Evolutionary conservation across 2,113 vertebrate species (phyloP).

Genomic region (Aegotheles bennettii): DNA sequence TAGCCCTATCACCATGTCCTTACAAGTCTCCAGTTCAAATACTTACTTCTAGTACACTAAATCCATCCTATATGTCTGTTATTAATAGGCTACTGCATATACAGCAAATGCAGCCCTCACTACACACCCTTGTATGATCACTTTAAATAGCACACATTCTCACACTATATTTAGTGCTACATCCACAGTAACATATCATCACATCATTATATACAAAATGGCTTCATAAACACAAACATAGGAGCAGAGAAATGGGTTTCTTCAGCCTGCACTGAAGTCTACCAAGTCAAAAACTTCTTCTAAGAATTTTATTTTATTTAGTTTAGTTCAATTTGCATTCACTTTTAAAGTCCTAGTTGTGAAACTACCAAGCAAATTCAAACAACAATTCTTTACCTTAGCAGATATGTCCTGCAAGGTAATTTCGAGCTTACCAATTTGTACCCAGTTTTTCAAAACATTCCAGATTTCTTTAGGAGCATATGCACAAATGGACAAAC

Average conservation of each 20-base stretch:
- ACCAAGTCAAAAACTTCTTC: neutral
- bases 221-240: conserved; percentile 30
- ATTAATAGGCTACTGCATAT: conserved; percentile 59
- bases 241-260: neutral
- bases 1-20: neutral
- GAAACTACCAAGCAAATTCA: neutral
- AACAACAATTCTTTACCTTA: neutral
- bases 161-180: conserved; percentile 60
- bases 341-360: neutral
- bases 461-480: neutral
- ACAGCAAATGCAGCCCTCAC: conserved; percentile 21
- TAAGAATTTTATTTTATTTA: neutral
- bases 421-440: neutral
- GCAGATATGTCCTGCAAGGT: neutral
- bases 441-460: neutral
- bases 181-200: conserved; percentile 51
- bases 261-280: neutral
- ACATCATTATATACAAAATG: conserved; percentile 44
- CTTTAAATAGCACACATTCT: conserved; percentile 52
- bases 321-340: neutral
- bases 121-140: conserved; percentile 26
- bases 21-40: conserved; percentile 14
- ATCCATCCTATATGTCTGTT: conserved; percentile 61
- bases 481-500: neutral
- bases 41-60: conserved; percentile 46